Evolutionary conservation across 2,113 vertebrate genomes (phyloP), one percentile per base, ranked within the genome.

Genomic region (Rhabdornis inornatus): DNA sequence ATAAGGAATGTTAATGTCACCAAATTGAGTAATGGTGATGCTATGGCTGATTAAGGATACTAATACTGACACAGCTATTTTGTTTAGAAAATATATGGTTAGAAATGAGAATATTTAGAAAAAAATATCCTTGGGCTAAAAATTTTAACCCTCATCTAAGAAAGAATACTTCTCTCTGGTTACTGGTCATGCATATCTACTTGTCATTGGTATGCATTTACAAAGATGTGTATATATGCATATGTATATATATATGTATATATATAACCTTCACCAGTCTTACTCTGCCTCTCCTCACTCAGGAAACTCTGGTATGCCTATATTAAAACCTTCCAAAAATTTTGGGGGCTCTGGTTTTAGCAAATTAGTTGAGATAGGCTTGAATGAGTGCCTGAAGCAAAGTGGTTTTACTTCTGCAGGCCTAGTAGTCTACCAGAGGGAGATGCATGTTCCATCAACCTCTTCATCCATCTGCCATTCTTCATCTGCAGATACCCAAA

Each of bases 361-460:
- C 28, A 30, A 12, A 11, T 49, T 61, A 50, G 8, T 64, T 93
- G 27, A 45, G 42, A 13, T 83, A 60, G 80, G 7, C 33, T 77
- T 5, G 2, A 42, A 55, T 22, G 35, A 23, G 3, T 21, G 27
- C 18, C 31, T 63, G 25, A 53, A 30, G 28, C 40, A 33, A 82
- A 82, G 27, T 47, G 24, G 23, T 56, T 69, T 77, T 83, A n/a
- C 12, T 89, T 28, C 8, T 63, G 42, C 42, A 69, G 40, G 13
- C 52, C 24, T 45, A 10, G 28, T 17, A 80, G 28, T 68, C 59
- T 50, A 45, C 17, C 3, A 3, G 42, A 81, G 33, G 45, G 12
- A 8, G 55, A 25, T 1, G 2, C 0, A 0, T 10, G 3, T 61
- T 63, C 42, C 2, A 0, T 53, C 42, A 56, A 57, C 21, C 27